These are phyloP conservation scores for Sialia sialis DNA, from an alignment of 2,113 vertebrate species.

Conservation along the genomic window DNA sequence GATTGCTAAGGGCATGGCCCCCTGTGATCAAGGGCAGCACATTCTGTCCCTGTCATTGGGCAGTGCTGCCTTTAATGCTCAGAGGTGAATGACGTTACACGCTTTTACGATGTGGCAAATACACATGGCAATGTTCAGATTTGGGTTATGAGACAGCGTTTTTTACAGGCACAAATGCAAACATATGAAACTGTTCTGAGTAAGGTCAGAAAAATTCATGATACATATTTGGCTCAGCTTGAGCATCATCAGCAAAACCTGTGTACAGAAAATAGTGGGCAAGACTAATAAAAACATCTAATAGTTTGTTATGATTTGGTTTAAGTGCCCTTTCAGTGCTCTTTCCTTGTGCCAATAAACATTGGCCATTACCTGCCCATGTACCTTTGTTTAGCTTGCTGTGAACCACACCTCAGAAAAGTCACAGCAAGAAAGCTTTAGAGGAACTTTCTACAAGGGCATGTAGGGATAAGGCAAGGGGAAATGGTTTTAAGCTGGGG, in stretches of 20 bases:
- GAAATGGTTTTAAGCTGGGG: background rate
- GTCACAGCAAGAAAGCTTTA: background rate
- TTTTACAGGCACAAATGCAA: background rate
- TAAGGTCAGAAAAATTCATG: background rate
- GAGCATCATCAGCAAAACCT: background rate
- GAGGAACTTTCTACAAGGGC: background rate
- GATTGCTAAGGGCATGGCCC: background rate
- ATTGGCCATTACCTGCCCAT: background rate
- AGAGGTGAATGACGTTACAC: background rate
- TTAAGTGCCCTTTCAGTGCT: background rate
- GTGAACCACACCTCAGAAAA: background rate
- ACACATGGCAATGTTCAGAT: background rate
- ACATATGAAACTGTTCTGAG: background rate
- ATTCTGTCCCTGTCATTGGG: background rate
- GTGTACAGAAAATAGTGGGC: background rate
- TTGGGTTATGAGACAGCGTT: fast-evolving
- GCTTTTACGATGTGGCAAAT: background rate
- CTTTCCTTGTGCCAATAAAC: background rate
- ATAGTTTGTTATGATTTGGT: background rate
- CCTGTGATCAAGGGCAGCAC: background rate
- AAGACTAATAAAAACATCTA: background rate
- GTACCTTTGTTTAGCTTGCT: background rate
- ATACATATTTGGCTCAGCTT: background rate
- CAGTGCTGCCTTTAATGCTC: background rate
- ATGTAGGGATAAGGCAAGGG: background rate